phyloP scores from a whole-genome alignment of 2,888 invertebrate species.

The Noctua janthina region DNA sequence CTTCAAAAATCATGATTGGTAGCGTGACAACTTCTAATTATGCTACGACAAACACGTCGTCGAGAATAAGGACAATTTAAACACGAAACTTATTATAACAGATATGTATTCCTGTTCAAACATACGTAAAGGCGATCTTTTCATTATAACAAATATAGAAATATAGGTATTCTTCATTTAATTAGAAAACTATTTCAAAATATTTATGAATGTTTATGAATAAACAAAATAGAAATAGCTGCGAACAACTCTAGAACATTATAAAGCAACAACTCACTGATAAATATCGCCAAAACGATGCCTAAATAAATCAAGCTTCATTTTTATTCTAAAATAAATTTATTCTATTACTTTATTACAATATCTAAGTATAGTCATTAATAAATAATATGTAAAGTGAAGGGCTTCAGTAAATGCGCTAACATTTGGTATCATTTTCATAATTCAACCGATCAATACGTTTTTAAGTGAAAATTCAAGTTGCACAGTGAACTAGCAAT shows the following conservation, averaged over 20 bases:
- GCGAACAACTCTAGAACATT: slow-evolving; percentile 36
- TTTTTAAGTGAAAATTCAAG: slow-evolving; percentile 28
- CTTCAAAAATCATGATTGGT: slow-evolving; percentile 6
- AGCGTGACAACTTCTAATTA: slow-evolving; percentile 42
- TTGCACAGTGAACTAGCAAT: slow-evolving; percentile 30
- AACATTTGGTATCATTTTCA: slow-evolving; percentile 78
- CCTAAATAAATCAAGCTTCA: slow-evolving; percentile 56
- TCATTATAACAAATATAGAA: slow-evolving; percentile 60
- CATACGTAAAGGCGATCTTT: slow-evolving; percentile 66
- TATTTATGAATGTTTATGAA: slow-evolving; percentile 9
- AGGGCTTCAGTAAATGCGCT: slow-evolving; percentile 77
- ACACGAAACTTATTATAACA: slow-evolving; percentile 85
- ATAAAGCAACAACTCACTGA: slow-evolving; percentile 36
- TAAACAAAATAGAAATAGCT: slow-evolving; percentile 61
- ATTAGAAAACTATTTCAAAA: slow-evolving; percentile 22
- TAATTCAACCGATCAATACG: slow-evolving; percentile 52
- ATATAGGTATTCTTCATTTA: slow-evolving; percentile 11
- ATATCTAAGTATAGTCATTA: slow-evolving; percentile 62
- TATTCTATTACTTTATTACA: slow-evolving; percentile 63
- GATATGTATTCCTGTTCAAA: slow-evolving; percentile 83
- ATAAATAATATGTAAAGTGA: slow-evolving; percentile 65
- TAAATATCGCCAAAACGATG: slow-evolving; percentile 61
- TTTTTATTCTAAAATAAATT: slow-evolving; percentile 66
- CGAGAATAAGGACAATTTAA: slow-evolving; percentile 74
- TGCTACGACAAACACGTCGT: slow-evolving; percentile 64